Base-by-base conservation (phyloP, 2,888 invertebrate species). In the Elmis aenea region DNA sequence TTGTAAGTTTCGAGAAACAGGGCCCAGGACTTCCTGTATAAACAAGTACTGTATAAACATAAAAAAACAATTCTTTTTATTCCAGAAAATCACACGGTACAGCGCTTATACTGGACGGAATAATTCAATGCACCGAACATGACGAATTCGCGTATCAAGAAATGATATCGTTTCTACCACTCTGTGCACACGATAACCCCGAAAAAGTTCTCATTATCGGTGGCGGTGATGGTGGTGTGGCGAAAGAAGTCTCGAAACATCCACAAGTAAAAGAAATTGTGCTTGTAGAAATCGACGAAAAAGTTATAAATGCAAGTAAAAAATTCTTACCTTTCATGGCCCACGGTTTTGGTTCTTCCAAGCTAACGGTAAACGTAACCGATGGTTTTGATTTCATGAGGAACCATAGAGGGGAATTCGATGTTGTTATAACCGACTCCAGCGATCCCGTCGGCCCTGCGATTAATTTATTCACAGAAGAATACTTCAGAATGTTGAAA, bases 71-170 rank as follows among this genome's bases (percentile, higher is more conserved):
- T n/a, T n/a, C n/a, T n/a, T n/a, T n/a, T n/a, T n/a, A n/a, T n/a
- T n/a, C n/a, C n/a, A n/a, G 85, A 40, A 76, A 74, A 55, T 75
- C 80, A 23, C 83, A 93, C 61, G 99, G 99, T 0, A 83, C 73
- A 57, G 90, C 86, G 2, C 69, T 99, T 26, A 83, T 95, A 2
- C 70, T 99, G 23, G 97, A 99, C 69, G 95, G 94, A 13, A 89
- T 96, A 13, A 94, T 99, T 51, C 99, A 99, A 63, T 95, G 94
- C 58, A 91, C 96, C 1, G 86, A 96, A 64, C 78, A 80, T 52
- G 99, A 99, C 72, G 99, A 99, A 67, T 95, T 90, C 68, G 81
- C 95, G 0, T 99, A 99, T 67, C 97, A 97, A 70, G 99, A 99
- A 72, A 96, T 96, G 95, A 90, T 99, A 54, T 79, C 94, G 0